A percentile compares a stretch with the other conserved stretches of the same genome.
Evolutionary conservation across 2,888 invertebrate species (phyloP).

Genomic region (Ellobium chinense): DNA sequence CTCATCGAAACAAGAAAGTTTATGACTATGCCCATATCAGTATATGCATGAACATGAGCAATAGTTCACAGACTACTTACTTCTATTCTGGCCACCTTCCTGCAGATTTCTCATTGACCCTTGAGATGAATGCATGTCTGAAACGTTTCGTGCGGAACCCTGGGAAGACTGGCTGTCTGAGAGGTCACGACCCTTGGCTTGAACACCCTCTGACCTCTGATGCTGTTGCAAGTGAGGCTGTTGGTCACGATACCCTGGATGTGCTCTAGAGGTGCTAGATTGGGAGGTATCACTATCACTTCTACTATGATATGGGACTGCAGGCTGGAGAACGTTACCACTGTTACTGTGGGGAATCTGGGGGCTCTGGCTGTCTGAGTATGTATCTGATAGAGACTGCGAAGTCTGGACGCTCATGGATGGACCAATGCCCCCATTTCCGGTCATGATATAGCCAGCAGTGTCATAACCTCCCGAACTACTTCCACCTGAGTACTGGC

Average conservation of each 20-base stretch:
- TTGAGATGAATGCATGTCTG: slow-evolving; percentile 74
- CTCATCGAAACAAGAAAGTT: too few relatives aligned
- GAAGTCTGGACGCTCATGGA: slow-evolving; percentile 66
- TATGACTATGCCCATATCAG: too few relatives aligned
- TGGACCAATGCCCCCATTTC: slow-evolving; percentile 27
- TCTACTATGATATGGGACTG: slow-evolving; percentile 65
- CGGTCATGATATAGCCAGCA: slow-evolving; percentile 31
- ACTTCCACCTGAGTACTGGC: slow-evolving; percentile 23
- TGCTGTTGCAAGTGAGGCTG: slow-evolving; percentile 54
- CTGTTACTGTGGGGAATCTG: slow-evolving; percentile 47
- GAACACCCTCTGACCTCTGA: slow-evolving; percentile 60
- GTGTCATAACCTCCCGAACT: slow-evolving; percentile 32
- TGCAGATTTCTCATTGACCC: slow-evolving; percentile 73
- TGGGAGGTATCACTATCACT: slow-evolving; percentile 77
- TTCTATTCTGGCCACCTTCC: slow-evolving; percentile 56
- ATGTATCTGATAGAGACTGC: slow-evolving; percentile 54
- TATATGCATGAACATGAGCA: too few relatives aligned
- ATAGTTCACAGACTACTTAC: slow-evolving; percentile 18
- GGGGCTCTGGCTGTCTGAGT: slow-evolving; percentile 42
- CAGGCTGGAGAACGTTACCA: slow-evolving; percentile 54
- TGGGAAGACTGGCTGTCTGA: slow-evolving; percentile 81
- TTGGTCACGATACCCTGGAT: slow-evolving; percentile 44
- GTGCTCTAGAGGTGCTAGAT: slow-evolving; percentile 67
- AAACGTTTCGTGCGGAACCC: slow-evolving; percentile 81
- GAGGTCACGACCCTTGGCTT: slow-evolving; percentile 61